Percentiles rank a stretch among this genome's conserved stretches.
Conservation (phyloP, 2,888 invertebrate species). For the Chymomyza amoena region DNA sequence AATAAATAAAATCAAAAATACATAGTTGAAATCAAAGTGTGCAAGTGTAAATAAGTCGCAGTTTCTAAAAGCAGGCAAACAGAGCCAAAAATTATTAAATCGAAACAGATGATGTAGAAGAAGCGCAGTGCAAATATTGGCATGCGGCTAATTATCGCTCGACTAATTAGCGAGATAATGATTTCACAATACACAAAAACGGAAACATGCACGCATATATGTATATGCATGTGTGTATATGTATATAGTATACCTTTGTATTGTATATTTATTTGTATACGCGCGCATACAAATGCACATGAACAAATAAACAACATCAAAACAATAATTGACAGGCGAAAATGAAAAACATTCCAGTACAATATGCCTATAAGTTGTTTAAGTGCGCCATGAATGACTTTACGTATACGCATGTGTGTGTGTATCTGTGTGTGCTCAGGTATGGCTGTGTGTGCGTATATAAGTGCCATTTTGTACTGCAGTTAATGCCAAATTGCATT, state of each 20-base stretch:
- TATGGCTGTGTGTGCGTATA: background rate
- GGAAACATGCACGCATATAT: background rate
- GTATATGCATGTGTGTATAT: background rate
- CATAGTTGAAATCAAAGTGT: background rate
- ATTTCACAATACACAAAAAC: constrained; percentile 32
- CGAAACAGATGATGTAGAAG: constrained; percentile 5
- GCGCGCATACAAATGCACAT: background rate
- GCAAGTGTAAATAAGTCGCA: constrained; percentile 41
- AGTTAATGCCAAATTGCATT: constrained; percentile 4
- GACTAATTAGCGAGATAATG: constrained; percentile 63
- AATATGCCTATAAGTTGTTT: background rate
- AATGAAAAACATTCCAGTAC: background rate
- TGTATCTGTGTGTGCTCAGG: background rate
- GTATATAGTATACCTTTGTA: background rate
- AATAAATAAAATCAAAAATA: background rate
- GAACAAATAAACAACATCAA: constrained; percentile 7
- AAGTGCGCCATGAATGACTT: background rate
- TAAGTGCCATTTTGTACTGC: background rate
- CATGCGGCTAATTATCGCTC: constrained; percentile 55
- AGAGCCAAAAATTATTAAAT: constrained; percentile 1
- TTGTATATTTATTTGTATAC: too few relatives aligned
- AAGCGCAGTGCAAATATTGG: constrained; percentile 56
- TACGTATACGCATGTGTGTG: background rate
- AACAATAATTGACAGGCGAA: background rate
- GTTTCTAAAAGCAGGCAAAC: constrained; percentile 21